These are phyloP conservation scores for Lasius platythorax DNA, from an alignment of 2,888 invertebrate species.

Conservation along the genomic window DNA sequence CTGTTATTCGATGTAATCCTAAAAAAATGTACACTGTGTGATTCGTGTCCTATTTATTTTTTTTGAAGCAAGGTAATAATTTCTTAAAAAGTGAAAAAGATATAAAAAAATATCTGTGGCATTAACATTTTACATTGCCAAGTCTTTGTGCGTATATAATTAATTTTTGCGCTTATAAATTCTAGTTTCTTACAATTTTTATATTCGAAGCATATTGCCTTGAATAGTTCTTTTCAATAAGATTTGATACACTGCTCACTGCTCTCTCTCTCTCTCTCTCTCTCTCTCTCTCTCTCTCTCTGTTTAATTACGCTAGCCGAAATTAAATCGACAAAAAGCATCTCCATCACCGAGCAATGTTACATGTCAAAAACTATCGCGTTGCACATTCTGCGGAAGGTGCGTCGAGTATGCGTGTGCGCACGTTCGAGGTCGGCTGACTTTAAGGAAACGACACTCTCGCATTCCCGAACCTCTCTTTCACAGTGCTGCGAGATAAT, in stretches of 20 bases:
- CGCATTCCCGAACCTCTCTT: constrained; percentile 64
- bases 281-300: too few relatives aligned
- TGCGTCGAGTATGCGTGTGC: neutral
- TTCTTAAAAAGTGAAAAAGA: neutral
- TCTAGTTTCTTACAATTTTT: neutral
- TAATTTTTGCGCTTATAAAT: too few relatives aligned
- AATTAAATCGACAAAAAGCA: constrained; percentile 15
- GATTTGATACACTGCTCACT: neutral
- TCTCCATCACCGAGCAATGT: constrained; percentile 29
- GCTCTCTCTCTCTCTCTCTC: neutral
- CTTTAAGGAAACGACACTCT: constrained; percentile 56
- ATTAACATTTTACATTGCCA: neutral
- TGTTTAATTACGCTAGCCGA: neutral
- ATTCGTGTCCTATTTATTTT: neutral
- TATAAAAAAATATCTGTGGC: neutral
- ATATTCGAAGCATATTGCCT: neutral
- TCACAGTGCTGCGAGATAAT: constrained; percentile 68
- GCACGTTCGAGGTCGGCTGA: constrained; percentile 24
- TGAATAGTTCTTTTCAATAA: neutral
- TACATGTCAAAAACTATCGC: constrained; percentile 38
- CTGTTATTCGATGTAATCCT: neutral
- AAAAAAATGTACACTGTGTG: neutral
- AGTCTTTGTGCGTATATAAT: neutral
- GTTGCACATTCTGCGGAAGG: constrained; percentile 48
- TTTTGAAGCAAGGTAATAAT: neutral